Evolutionary conservation across 2,888 invertebrate species (phyloP).

Genomic region (Nomada hirtipes): DNA sequence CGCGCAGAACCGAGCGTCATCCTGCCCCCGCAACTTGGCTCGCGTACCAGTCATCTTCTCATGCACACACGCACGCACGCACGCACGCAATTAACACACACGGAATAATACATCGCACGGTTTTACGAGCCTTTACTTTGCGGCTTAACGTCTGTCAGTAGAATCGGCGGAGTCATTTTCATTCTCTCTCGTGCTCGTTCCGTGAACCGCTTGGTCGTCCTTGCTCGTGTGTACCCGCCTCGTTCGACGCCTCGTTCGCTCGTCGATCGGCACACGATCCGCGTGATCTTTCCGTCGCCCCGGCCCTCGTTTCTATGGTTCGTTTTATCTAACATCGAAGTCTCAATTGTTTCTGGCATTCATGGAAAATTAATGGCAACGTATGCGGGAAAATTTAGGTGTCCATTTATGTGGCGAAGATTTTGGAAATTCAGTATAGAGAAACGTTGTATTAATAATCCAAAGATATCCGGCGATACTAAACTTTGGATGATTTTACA

Average conservation of each 20-base stretch:
- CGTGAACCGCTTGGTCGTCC: constrained; percentile 63
- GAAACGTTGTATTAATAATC: too few species aligned
- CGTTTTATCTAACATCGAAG: too few species aligned
- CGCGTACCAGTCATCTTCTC: constrained; percentile 50
- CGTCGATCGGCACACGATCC: constrained; percentile 40
- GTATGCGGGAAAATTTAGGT: too few species aligned
- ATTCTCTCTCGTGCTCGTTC: constrained; percentile 48
- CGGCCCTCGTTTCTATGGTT: too few species aligned
- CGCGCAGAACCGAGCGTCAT: constrained; percentile 11
- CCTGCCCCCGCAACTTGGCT: constrained; percentile 53
- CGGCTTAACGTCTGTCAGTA: constrained; percentile 64
- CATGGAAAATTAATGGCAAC: too few species aligned
- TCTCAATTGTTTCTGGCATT: too few species aligned
- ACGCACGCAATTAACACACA: constrained; percentile 23
- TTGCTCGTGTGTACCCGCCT: constrained; percentile 53
- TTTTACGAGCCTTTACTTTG: constrained; percentile 58
- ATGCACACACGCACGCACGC: constrained; percentile 20
- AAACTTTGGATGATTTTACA: too few species aligned
- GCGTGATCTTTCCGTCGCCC: too few species aligned
- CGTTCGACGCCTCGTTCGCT: constrained; percentile 29
- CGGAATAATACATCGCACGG: constrained; percentile 63
- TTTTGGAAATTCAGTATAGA: too few species aligned
- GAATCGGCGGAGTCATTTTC: constrained; percentile 37
- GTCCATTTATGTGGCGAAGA: too few species aligned
- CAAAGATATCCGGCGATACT: too few species aligned